Base-by-base conservation (phyloP, 2,888 invertebrate genomes). In the Catonia carolina region DNA sequence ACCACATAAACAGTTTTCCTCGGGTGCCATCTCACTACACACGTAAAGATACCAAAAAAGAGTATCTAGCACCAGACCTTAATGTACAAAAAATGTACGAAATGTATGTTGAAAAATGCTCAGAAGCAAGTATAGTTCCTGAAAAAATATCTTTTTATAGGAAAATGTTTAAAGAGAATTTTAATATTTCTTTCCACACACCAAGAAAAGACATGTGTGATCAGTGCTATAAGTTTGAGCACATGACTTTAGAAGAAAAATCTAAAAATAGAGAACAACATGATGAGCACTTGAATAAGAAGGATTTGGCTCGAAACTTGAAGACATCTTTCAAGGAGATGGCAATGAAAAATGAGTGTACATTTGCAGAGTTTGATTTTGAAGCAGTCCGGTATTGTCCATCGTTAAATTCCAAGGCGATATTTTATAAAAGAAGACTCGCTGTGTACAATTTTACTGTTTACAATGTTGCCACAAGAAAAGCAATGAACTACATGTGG, bases 121-220 rank as follows among this genome's bases (percentile, higher is more conserved):
- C 39, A 31, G n/a, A 12, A 39, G 15, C 39, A 53, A 22, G 27
- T 36, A 5, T 35, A 5, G 10, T 53, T 35, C 42, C 23, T 27
- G 27, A 36, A 36, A 27, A 23, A 53, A 37, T 14, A 17, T 53
- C 15, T 35, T 53, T n/a, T n/a, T n/a, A n/a, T n/a, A n/a, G n/a
- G n/a, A n/a, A n/a, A n/a, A n/a, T n/a, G n/a, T n/a, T n/a, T 12
- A 10, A 15, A 8, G 12, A 15, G 18, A 2, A 39, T 39, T 39
- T 39, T 12, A 39, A 39, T 39, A 39, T 39, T n/a, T 2, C 2
- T 8, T 39, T 39, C 14, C 39, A 39, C 12, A 17, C 14, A 14
- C 42, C 53, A 10, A 53, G 27, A 31, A 53, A 53, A 23, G 53
- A 53, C 22, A 18, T 20, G 39, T 39, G 53, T 37, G 37, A 37